phyloP scores from a whole-genome alignment of 1,140 invertebrate species.

The Leptinotarsa defecta region DNA sequence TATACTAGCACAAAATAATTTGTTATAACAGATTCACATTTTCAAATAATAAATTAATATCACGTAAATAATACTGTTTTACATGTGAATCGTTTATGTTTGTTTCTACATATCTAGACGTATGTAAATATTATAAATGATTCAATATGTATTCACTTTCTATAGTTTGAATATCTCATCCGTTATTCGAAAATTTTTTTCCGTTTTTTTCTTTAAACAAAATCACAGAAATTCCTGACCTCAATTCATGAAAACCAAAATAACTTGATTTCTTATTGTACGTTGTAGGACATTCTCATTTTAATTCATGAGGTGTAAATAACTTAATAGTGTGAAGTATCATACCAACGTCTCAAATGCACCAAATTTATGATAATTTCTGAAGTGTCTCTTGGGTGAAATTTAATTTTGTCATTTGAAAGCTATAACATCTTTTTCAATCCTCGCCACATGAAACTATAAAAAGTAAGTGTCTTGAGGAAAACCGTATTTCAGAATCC shows the following conservation, averaged over 20 bases:
- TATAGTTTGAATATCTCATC: too few relatives aligned
- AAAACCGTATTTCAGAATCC: conserved; percentile 19
- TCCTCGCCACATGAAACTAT: conserved; percentile 13
- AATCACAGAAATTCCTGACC: background rate
- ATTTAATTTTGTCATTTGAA: conserved; percentile 9
- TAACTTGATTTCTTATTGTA: background rate
- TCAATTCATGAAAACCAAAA: background rate
- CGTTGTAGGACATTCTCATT: background rate
- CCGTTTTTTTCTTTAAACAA: too few relatives aligned
- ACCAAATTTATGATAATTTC: background rate
- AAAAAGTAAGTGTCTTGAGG: conserved; percentile 17
- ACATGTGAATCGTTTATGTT: too few relatives aligned
- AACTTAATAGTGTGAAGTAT: conserved; percentile 17
- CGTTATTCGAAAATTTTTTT: too few relatives aligned
- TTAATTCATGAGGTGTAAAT: conserved; percentile 12
- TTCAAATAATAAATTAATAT: too few relatives aligned
- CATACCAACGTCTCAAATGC: background rate
- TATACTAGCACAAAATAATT: too few relatives aligned
- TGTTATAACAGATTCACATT: too few relatives aligned
- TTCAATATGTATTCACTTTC: too few relatives aligned
- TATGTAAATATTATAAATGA: too few relatives aligned
- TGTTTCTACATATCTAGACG: too few relatives aligned
- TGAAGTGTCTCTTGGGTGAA: conserved; percentile 8
- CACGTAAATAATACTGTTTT: too few relatives aligned
- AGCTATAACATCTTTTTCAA: background rate